These are phyloP conservation scores for Myrmophylax atrothorax DNA, from an alignment of 2,113 vertebrate genomes.

Conservation along the genomic window DNA sequence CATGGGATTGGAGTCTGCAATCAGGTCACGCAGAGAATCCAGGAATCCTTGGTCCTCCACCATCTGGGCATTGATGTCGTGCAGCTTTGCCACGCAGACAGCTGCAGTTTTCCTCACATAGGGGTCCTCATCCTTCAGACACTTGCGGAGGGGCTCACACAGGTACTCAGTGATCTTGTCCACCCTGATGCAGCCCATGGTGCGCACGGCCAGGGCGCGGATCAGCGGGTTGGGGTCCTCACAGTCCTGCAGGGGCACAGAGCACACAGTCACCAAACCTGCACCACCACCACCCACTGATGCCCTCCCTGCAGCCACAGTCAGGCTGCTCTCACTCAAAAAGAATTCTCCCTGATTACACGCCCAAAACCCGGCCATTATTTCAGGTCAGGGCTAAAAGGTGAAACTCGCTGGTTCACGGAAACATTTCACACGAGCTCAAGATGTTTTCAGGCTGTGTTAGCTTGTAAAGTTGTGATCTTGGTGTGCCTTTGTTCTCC, in stretches of 20 bases:
- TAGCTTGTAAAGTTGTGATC: not conserved
- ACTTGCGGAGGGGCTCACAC: slow-evolving; percentile 96
- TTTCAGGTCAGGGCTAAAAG: not conserved
- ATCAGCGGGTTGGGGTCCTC: slow-evolving; percentile 98
- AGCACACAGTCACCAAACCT: fast-evolving
- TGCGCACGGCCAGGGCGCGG: slow-evolving; percentile 95
- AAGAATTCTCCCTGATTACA: not conserved
- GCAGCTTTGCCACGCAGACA: slow-evolving; percentile 96
- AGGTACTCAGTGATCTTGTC: slow-evolving; percentile 98
- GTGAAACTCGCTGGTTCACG: not conserved
- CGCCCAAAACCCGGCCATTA: not conserved
- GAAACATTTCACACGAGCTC: not conserved
- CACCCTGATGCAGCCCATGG: slow-evolving; percentile 97
- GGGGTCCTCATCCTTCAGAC: slow-evolving; percentile 96
- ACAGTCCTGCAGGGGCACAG: slow-evolving; percentile 84
- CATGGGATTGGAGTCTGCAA: slow-evolving; percentile 99
- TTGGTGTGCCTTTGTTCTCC: not conserved
- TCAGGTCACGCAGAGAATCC: slow-evolving; percentile 95
- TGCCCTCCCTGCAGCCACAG: not conserved
- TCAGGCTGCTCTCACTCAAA: not conserved
- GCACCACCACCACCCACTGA: not conserved
- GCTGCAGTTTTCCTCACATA: slow-evolving; percentile 97
- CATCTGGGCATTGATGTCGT: slow-evolving; percentile 99
- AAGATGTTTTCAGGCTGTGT: not conserved
- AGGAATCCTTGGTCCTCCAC: slow-evolving; percentile 98